Conservation (phyloP, 2,113 vertebrate species). For the Aegotheles bennettii region DNA sequence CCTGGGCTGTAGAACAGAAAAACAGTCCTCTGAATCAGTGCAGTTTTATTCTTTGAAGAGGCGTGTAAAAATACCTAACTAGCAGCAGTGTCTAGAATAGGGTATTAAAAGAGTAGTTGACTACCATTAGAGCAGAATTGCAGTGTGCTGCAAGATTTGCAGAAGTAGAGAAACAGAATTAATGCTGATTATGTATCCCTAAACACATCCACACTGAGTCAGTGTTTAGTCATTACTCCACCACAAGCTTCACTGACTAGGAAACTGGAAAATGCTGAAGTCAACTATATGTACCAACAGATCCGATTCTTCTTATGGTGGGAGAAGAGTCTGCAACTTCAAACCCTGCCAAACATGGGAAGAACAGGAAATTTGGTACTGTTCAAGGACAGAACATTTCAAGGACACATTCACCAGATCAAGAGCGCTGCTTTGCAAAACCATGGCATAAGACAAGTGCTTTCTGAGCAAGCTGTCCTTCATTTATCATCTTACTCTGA, state of each 20-base stretch:
- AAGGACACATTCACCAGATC: not conserved
- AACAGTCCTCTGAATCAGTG: not conserved
- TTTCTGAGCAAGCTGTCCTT: not conserved
- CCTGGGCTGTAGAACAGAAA: not conserved
- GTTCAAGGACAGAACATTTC: not conserved
- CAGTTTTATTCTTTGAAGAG: not conserved
- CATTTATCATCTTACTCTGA: not conserved
- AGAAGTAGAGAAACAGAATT: not conserved
- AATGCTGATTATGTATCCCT: conserved; percentile 31
- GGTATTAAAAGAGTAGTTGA: not conserved
- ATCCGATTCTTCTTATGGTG: not conserved
- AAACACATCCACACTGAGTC: conserved; percentile 17
- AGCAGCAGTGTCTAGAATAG: not conserved
- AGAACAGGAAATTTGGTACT: not conserved
- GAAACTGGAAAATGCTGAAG: not conserved
- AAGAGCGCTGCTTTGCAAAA: not conserved
- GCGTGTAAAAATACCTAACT: not conserved
- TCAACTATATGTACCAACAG: not conserved
- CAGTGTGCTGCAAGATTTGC: not conserved
- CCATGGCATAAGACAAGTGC: not conserved
- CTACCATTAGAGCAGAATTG: not conserved
- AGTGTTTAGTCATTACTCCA: conserved; percentile 32
- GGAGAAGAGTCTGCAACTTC: not conserved
- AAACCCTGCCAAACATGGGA: not conserved
- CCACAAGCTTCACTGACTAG: not conserved